A percentile compares a stretch with the other conserved stretches of the same genome.
Conservation (phyloP, 2,888 invertebrate species). For the Leucoma salicis region DNA sequence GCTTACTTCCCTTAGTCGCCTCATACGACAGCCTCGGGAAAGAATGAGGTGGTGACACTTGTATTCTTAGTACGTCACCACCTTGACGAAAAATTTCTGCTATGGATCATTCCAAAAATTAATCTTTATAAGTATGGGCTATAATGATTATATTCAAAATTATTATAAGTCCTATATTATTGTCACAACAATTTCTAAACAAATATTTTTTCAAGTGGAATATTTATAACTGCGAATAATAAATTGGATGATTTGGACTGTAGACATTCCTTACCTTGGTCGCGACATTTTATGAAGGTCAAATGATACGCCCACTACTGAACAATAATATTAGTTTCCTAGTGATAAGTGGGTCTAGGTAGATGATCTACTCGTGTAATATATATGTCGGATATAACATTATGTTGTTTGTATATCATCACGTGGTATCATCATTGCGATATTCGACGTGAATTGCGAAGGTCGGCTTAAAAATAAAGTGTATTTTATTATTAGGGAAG, state of each 20-base stretch:
- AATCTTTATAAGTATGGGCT: no score
- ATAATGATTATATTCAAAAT: no score
- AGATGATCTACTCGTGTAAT: constrained; percentile 14
- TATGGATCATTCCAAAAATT: no score
- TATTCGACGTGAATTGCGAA: not conserved
- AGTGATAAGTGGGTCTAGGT: constrained; percentile 43
- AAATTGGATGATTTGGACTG: constrained; percentile 39
- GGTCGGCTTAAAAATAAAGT: constrained; percentile 3
- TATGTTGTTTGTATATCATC: constrained; percentile 10
- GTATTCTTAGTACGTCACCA: no score
- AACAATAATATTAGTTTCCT: constrained; percentile 64
- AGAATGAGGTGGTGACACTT: no score
- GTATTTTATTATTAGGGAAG: not conserved
- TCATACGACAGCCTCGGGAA: no score
- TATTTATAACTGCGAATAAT: constrained; percentile 43
- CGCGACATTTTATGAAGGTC: constrained; percentile 54
- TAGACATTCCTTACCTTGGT: constrained; percentile 60
- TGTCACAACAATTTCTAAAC: no score
- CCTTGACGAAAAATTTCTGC: no score
- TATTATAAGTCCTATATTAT: no score
- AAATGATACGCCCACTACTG: constrained; percentile 48
- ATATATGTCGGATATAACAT: constrained; percentile 15
- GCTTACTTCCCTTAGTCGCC: no score
- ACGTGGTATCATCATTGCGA: constrained; percentile 1
- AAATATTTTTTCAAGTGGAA: constrained; percentile 22